Base-by-base conservation (phyloP, 1,140 invertebrate genomes). In the Lordiphosa collinella region DNA sequence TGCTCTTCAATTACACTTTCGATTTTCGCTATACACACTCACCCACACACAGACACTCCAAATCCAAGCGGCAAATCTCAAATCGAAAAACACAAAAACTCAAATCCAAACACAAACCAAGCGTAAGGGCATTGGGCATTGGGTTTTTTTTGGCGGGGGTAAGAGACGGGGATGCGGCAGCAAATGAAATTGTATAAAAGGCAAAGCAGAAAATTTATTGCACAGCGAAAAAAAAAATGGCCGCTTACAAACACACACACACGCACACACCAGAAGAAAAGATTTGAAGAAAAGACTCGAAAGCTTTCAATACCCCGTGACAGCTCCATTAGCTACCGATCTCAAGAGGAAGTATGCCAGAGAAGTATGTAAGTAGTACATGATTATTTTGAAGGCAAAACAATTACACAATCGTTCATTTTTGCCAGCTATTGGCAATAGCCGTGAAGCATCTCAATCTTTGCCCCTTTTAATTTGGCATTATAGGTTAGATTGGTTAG, bases 171-270 rank as follows among this genome's bases (percentile, higher is more conserved):
- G 25, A 56, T 63, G 65, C 56, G 55, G 46, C 64, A 60, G 55
- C 78, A 84, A 84, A 84, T 84, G 78, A 84, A 84, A 84, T 84
- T 84, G 79, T 84, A 85, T 78, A 84, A 84, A 84, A 84, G 78
- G 64, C 68, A 84, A 78, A 75, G 68, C 68, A 69, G 54, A 85
- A 73, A 84, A 84, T 84, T 84, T 84, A 84, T 84, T 85, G 73
- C 68, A 76, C 74, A 67, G 44, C 64, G 52, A 70, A 55, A 49
- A 57, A 80, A 84, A 82, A 84, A 70, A 68, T 67, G 73, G 57
- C 53, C 58, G 56, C 51, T 48, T 35, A 67, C 65, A 46, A 38
- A 60, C 40, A 25, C 44, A 38, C 12, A 53, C 34, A 43, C 36
- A 14, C 34, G 11, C 14, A 54, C 52, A 47, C 37, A 46, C 40